A percentile compares a stretch with the other conserved stretches of the same genome.
phyloP scores from a whole-genome alignment of 2,888 invertebrate genomes.

The Epinotia demarniana region DNA sequence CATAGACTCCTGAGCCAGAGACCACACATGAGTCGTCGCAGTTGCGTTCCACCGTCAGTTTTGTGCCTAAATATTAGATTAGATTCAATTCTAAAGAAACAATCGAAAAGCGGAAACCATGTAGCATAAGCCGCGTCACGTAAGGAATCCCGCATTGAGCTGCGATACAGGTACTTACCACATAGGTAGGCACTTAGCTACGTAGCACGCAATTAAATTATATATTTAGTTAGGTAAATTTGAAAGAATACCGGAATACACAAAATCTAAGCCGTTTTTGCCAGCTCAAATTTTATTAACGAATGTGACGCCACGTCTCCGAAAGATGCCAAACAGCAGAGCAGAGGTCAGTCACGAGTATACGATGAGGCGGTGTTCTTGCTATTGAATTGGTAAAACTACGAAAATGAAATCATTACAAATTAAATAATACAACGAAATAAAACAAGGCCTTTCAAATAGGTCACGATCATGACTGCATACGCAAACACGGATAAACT shows the following conservation, averaged over 20 bases:
- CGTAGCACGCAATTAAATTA: no score
- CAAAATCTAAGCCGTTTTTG: neutral
- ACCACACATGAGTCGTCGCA: no score
- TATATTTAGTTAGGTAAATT: no score
- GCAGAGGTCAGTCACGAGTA: neutral
- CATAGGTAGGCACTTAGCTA: no score
- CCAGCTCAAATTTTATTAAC: neutral
- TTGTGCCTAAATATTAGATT: no score
- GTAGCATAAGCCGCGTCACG: no score
- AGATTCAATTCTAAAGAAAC: no score
- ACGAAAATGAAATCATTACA: neutral
- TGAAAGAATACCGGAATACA: neutral
- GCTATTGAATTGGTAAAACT: constrained; percentile 1
- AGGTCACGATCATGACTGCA: constrained; percentile 9
- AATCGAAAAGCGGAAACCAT: no score
- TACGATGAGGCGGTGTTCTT: neutral
- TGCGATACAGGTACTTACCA: no score
- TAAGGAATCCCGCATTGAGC: no score
- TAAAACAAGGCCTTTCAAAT: constrained; percentile 7
- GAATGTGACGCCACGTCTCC: neutral
- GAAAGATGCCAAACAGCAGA: neutral
- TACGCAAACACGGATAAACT: neutral
- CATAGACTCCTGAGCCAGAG: no score
- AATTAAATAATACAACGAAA: neutral
- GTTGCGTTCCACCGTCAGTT: no score